Conservation (phyloP, 2,888 invertebrate genomes). For the Hypena proboscidalis region DNA sequence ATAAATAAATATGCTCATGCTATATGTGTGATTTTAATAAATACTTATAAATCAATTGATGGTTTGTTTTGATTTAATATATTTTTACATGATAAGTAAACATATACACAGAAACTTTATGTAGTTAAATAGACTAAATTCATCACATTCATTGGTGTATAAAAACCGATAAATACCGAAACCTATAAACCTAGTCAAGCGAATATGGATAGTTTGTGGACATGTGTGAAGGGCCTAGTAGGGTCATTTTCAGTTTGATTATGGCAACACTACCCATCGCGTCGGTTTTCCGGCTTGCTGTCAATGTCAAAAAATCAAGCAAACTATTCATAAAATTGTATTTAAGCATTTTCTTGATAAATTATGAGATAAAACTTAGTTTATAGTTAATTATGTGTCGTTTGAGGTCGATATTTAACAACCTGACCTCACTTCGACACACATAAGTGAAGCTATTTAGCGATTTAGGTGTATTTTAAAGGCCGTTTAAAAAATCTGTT, state of each 20-base stretch:
- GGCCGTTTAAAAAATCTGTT: conserved; percentile 22
- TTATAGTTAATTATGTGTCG: conserved; percentile 29
- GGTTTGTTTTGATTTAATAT: too few relatives aligned
- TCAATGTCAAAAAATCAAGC: conserved; percentile 44
- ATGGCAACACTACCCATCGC: conserved; percentile 11
- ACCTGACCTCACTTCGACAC: conserved; percentile 6
- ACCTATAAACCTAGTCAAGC: too few relatives aligned
- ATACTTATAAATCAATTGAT: too few relatives aligned
- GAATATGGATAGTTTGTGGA: too few relatives aligned
- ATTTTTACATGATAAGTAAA: too few relatives aligned
- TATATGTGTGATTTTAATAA: too few relatives aligned
- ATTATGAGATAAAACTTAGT: conserved; percentile 25
- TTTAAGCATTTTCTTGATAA: conserved; percentile 27
- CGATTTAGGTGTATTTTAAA: conserved; percentile 11
- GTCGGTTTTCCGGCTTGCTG: conserved; percentile 35
- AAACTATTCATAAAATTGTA: conserved; percentile 19
- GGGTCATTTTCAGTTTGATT: background rate
- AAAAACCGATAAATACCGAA: too few relatives aligned
- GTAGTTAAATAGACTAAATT: too few relatives aligned
- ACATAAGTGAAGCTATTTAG: conserved; percentile 10
- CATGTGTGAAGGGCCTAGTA: too few relatives aligned
- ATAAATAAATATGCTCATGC: too few relatives aligned
- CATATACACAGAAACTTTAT: too few relatives aligned
- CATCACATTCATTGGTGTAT: too few relatives aligned
- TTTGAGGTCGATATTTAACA: conserved; percentile 4